These are phyloP conservation scores for Dendroctonus ponderosae DNA, from an alignment of 1,140 invertebrate genomes.

Conservation along the genomic window DNA sequence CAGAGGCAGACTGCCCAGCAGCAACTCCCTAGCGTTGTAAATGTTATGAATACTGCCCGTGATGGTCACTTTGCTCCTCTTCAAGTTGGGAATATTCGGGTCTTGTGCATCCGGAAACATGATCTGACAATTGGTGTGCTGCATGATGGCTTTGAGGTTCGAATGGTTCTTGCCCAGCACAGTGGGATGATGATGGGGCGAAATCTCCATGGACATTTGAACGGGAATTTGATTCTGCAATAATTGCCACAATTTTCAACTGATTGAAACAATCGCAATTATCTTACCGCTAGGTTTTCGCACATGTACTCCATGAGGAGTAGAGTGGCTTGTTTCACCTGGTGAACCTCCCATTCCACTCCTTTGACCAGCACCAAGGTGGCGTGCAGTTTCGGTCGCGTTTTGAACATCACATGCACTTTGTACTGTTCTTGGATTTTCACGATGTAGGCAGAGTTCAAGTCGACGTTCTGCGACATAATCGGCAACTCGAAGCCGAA, in stretches of 20 bases:
- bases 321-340: conserved; percentile 83
- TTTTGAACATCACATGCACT: conserved; percentile 82
- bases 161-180: conserved; percentile 81
- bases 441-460: conserved; percentile 73
- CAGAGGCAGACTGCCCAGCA: conserved; percentile 87
- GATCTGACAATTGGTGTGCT: conserved; percentile 81
- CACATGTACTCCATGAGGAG: conserved; percentile 82
- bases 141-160: conserved; percentile 86
- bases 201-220: conserved; percentile 91
- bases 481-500: conserved; percentile 91
- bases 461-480: conserved; percentile 72
- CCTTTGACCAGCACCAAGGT: conserved; percentile 85
- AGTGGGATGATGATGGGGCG: conserved; percentile 86
- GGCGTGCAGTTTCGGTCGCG: conserved; percentile 76
- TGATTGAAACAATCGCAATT: not conserved
- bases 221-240: conserved; percentile 76
- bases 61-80: conserved; percentile 89
- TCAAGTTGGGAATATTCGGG: conserved; percentile 77
- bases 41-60: conserved; percentile 85
- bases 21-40: conserved; percentile 83
- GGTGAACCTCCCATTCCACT: conserved; percentile 81
- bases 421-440: conserved; percentile 85
- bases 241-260: not conserved
- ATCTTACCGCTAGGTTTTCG: conserved; percentile 70
- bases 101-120: conserved; percentile 82